Evolutionary conservation across 2,888 invertebrate species (phyloP), one percentile per base, ranked within the genome.

Genomic region (Leistus spinibarbis): DNA sequence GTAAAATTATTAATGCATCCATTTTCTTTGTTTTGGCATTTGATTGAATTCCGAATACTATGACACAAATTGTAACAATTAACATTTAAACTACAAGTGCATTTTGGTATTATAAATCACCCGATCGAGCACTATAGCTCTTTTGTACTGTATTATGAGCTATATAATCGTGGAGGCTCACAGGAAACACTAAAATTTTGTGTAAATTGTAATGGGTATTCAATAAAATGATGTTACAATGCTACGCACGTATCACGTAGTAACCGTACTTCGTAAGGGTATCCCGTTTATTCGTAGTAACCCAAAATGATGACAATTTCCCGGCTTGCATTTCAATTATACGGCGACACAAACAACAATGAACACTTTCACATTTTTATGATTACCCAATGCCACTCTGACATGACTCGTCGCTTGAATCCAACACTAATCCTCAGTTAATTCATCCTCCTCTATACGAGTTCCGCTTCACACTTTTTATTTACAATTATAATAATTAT

Each of bases 311-410:
- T 66, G 65, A 72, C 65, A 63, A 16, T 13, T 68, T 40, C 70
- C 20, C 40, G 27, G 10, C 69, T 60, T 27, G 72, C 57, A 72
- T 72, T 64, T 56, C 54, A 71, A 71, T 71, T 24, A 24, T 19
- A 10, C 54, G 9, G 17, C 40, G 56, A 20, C 20, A 16, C 60
- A 65, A 56, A 72, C 72, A 56, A 72, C 72, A 72, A 72, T 72
- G 65, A 2, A 24, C 64, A 72, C 72, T 72, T 72, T 72, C 72
- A 72, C 72, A 72, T 72, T 64, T 40, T 40, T 40, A 54, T 72
- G 64, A 65, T 72, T 72, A 72, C 72, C 27, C 72, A 72, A 72
- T 65, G 66, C 19, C 16, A 20, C 13, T 66, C 66, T 72, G 40
- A 54, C 54, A 72, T 65, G 40, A 24, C 57, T 20, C 54, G 66